A percentile compares a stretch with the other conserved stretches of the same genome.
Evolutionary conservation across 2,888 invertebrate species (phyloP).

Genomic region (Idaea dimidiata): DNA sequence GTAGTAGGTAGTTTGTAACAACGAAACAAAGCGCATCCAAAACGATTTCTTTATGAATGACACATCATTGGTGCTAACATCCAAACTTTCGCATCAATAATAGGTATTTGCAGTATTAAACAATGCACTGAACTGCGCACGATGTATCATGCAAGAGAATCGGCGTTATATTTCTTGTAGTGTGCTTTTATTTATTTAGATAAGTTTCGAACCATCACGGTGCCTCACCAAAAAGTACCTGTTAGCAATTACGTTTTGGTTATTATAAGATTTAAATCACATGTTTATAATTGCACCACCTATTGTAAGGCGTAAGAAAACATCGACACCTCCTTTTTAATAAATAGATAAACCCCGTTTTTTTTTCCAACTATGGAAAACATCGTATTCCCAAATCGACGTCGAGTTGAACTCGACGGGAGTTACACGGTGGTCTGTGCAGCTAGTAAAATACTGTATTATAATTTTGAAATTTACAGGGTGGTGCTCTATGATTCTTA

Average conservation of each 20-base stretch:
- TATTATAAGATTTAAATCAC: not conserved
- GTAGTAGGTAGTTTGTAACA: too few relatives aligned
- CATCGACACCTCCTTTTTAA: not conserved
- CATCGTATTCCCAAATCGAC: too few relatives aligned
- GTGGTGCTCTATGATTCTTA: not conserved
- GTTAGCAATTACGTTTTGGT: constrained; percentile 36
- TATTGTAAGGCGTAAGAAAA: not conserved
- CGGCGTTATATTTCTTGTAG: not conserved
- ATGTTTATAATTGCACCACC: not conserved
- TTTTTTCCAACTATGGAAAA: too few relatives aligned
- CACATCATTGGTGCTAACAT: too few relatives aligned
- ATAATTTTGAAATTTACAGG: not conserved
- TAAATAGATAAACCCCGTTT: too few relatives aligned
- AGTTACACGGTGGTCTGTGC: too few relatives aligned
- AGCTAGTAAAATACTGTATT: too few relatives aligned
- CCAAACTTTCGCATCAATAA: too few relatives aligned
- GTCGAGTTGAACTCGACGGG: too few relatives aligned
- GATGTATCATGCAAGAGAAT: not conserved
- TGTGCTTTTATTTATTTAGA: constrained; percentile 9
- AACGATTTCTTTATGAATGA: too few relatives aligned
- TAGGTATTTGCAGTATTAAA: too few relatives aligned
- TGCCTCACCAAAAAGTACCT: constrained; percentile 70
- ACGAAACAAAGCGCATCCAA: too few relatives aligned
- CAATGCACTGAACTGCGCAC: not conserved
- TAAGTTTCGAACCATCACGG: constrained; percentile 49